These are phyloP conservation scores for Ruditapes philippinarum DNA, from an alignment of 1,140 invertebrate genomes.

Conservation along the genomic window DNA sequence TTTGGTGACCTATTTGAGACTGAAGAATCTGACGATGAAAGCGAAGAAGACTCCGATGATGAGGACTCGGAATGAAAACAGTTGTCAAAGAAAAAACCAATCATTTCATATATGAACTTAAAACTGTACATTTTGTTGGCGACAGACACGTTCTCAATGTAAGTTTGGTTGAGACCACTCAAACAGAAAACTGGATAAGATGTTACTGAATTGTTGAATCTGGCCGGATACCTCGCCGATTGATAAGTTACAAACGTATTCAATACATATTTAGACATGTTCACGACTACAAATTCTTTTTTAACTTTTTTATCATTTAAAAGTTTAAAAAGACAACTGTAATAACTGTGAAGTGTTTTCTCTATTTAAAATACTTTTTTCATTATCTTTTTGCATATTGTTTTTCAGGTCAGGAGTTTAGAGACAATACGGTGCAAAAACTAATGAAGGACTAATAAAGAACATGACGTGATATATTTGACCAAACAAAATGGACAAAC, in stretches of 20 bases:
- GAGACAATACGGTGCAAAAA: background rate
- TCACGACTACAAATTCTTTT: background rate
- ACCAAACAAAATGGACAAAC: background rate
- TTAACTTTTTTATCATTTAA: background rate
- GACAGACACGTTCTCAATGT: too few relatives aligned
- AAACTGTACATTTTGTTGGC: background rate
- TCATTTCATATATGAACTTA: background rate
- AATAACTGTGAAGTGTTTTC: too few relatives aligned
- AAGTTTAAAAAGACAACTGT: background rate
- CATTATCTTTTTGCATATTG: background rate
- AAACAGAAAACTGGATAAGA: slow-evolving; percentile 30
- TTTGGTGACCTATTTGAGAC: background rate
- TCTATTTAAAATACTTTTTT: too few relatives aligned
- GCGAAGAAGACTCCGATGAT: background rate
- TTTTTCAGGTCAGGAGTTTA: background rate
- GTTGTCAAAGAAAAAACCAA: background rate
- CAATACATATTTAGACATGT: background rate
- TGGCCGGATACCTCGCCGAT: too few relatives aligned
- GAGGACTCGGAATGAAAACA: background rate
- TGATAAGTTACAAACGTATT: slow-evolving; percentile 21
- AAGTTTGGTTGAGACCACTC: background rate
- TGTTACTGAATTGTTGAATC: too few relatives aligned
- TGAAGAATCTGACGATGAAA: background rate
- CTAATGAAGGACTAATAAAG: background rate
- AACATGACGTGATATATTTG: too few relatives aligned